Percentiles rank a stretch among this genome's conserved stretches.
Evolutionary conservation across 2,113 vertebrate species (phyloP).

Genomic region (Cinclus cinclus): DNA sequence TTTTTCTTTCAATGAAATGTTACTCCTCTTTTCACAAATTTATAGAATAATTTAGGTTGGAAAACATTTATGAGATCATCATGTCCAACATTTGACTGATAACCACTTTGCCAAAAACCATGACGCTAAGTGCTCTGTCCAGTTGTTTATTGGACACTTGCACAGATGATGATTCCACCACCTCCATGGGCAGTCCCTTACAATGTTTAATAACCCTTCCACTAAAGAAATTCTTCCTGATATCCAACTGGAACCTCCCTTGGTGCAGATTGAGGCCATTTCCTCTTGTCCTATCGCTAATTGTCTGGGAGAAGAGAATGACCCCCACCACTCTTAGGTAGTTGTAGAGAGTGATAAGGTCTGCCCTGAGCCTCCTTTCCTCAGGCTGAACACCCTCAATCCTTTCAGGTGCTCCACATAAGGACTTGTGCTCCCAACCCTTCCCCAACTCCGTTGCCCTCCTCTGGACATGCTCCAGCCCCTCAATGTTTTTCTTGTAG

Average conservation of each 20-base stretch:
- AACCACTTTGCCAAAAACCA: neutral
- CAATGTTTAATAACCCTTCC: neutral
- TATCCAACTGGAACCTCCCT: neutral
- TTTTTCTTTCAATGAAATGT: neutral
- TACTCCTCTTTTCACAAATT: neutral
- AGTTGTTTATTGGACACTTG: neutral
- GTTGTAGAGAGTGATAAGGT: neutral
- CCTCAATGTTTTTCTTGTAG: neutral
- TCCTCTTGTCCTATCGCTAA: accelerated
- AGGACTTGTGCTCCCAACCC: neutral
- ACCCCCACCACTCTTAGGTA: neutral
- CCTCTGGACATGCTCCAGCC: accelerated
- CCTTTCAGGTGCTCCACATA: neutral
- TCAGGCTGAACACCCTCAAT: neutral
- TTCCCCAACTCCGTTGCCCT: neutral
- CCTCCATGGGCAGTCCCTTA: neutral
- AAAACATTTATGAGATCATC: neutral
- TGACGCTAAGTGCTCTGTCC: no score
- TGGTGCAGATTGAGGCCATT: neutral
- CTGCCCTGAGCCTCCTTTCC: neutral
- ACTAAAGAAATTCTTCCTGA: neutral
- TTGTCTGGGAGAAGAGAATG: neutral
- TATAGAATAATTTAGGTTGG: neutral
- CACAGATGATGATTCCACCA: neutral
- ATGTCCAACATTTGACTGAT: neutral